Evolutionary conservation across 2,888 invertebrate species (phyloP), one percentile per base, ranked within the genome.

Genomic region (Lingula anatina): DNA sequence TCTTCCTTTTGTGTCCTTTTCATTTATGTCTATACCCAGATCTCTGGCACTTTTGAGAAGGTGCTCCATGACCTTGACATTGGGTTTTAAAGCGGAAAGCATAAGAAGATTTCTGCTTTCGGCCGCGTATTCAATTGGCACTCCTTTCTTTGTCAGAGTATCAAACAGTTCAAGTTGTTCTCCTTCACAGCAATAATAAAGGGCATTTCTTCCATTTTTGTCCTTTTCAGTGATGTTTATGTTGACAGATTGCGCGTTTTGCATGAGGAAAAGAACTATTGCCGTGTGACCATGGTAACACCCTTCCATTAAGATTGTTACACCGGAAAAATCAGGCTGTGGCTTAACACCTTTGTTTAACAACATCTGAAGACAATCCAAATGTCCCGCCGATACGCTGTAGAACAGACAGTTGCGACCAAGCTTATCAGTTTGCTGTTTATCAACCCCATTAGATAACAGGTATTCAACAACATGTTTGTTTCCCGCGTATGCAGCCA

Each of bases 31-130:
- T 5, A 53, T 40, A 21, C 53, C 59, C n/a, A 26, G 23, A 3
- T 49, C 43, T 7, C 57, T 20, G 23, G 57, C 40, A 20, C 44
- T 39, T n/a, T 38, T 35, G 4, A 55, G 46, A n/a, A 60, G 44
- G 52, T 37, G 15, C 44, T 35, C 20, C 46, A 36, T 1, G 54
- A 53, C 36, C 54, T 45, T 15, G 15, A 47, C 44, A 44, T 56
- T 52, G n/a, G 57, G 60, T 2, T 55, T 56, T n/a, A 54, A 43
- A 2, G 55, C 48, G 0, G 63, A 55, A 38, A 55, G 59, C 63
- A 63, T 63, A 15, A 63, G 41, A 38, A 54, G 43, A 5, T 56
- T 61, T 20, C 53, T 50, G 24, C 51, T 49, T 40, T 59, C 56
- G 7, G 50, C 31, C 4, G 53, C 43, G 1, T 51, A 15, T 7